Conservation (phyloP, 2,888 invertebrate genomes). For the Timandra comae region DNA sequence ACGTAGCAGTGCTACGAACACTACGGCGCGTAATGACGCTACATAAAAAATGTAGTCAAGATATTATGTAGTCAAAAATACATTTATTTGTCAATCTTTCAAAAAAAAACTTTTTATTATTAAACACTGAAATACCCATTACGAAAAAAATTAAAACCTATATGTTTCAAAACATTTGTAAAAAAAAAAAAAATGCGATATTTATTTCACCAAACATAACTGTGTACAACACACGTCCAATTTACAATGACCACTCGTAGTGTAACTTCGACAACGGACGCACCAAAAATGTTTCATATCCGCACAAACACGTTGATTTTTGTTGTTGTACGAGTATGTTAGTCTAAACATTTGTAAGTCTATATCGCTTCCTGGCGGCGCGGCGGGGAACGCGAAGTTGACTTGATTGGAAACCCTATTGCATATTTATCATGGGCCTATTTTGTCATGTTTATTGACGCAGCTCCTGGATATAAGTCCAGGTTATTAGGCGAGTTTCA, state of each 20-base stretch:
- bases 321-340: conserved; percentile 18
- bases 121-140: too few relatives aligned
- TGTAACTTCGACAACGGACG: too few relatives aligned
- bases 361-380: conserved; percentile 40
- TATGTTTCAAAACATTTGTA: too few relatives aligned
- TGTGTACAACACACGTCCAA: background rate
- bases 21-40: conserved; percentile 32
- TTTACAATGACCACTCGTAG: too few relatives aligned
- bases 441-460: conserved; percentile 72
- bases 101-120: too few relatives aligned
- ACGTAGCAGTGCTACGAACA: conserved; percentile 31
- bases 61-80: too few relatives aligned
- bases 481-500: conserved; percentile 37
- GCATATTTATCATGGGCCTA: conserved; percentile 74
- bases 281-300: conserved; percentile 6
- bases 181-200: too few relatives aligned
- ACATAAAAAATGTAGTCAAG: conserved; percentile 10
- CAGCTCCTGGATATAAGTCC: conserved; percentile 42
- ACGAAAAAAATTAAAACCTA: too few relatives aligned
- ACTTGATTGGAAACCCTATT: conserved; percentile 75
- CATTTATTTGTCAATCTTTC: too few relatives aligned
- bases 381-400: conserved; percentile 57
- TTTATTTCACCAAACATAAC: too few relatives aligned
- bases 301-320: conserved; percentile 6
- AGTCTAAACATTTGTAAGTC: conserved; percentile 34